phyloP scores from a whole-genome alignment of 2,113 vertebrate genomes.

The Acanthisitta chloris region DNA sequence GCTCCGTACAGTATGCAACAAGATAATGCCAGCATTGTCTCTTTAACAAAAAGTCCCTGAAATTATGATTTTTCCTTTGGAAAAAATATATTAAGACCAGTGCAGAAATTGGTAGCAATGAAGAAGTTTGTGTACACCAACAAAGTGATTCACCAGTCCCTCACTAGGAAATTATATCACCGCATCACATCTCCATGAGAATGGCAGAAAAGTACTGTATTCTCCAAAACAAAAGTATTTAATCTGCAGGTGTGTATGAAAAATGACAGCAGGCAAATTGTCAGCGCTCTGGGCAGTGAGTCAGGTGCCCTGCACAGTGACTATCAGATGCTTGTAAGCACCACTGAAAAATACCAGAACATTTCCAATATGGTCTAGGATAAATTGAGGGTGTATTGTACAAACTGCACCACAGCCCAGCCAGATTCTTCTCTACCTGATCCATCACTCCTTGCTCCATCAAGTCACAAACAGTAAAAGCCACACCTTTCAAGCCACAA shows the following conservation, averaged over 20 bases:
- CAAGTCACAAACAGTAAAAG: background rate
- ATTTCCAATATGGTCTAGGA: background rate
- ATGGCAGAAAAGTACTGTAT: background rate
- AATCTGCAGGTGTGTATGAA: background rate
- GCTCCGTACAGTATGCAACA: background rate
- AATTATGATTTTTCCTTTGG: background rate
- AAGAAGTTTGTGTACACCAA: slow-evolving; percentile 26
- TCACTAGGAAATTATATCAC: slow-evolving; percentile 23
- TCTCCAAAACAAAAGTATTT: background rate
- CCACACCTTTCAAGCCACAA: no score
- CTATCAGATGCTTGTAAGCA: background rate
- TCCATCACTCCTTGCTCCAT: background rate
- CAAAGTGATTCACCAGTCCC: slow-evolving; percentile 51
- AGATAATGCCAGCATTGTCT: background rate
- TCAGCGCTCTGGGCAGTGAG: background rate
- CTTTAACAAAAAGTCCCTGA: background rate
- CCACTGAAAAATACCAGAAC: background rate
- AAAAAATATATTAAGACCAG: slow-evolving; percentile 9
- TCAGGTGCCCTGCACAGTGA: background rate
- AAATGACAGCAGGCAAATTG: background rate
- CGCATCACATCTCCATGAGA: slow-evolving; percentile 6
- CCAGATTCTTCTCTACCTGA: background rate
- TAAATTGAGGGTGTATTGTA: background rate
- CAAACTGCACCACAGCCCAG: background rate
- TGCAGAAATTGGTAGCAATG: slow-evolving; percentile 16